Evolutionary conservation across 1,140 invertebrate genomes (phyloP), one percentile per base, ranked within the genome.

Genomic region (Macrocentrus cingulum): DNA sequence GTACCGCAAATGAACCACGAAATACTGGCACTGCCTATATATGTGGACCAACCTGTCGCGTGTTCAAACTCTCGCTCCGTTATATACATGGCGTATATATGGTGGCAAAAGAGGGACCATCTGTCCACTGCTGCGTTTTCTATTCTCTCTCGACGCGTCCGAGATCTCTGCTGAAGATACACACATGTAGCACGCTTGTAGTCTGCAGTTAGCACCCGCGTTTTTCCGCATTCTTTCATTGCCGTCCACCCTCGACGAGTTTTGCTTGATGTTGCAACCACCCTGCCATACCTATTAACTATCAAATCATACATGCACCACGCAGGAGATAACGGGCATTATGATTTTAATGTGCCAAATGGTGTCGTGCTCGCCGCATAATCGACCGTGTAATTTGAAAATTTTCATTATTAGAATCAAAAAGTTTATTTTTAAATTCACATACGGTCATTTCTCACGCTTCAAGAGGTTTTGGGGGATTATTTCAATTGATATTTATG

Each of bases 1-100:
- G 78, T 73, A 78, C 76, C 78, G 78, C 78, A 79, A 80, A 80
- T 80, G 78, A 80, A 80, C 78, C 78, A 79, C 78, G 78, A 80
- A 80, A 80, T 79, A 74, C 73, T 79, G 75, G 65, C 62, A 57
- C 48, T 63, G 62, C 62, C 63, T 64, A 66, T n/a, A n/a, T n/a
- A n/a, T n/a, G n/a, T 66, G 70, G 74, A 74, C 71, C 76, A 79
- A 79, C 77, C 77, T 80, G 77, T 79, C 77, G 75, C 75, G 75
- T 65, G 65, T 64, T 61, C 66, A 66, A 56, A 63, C 60, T 56
- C 66, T n/a, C n/a, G n/a, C n/a, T n/a, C n/a, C n/a, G n/a, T n/a
- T n/a, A n/a, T n/a, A n/a, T n/a, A n/a, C n/a, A n/a, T n/a, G n/a
- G n/a, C n/a, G n/a, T n/a, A n/a, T n/a, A n/a, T n/a, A n/a, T 61